A percentile compares a stretch with the other conserved stretches of the same genome.
Conservation (phyloP, 2,797 vertebrate species). For the Aphelocoma californica region DNA sequence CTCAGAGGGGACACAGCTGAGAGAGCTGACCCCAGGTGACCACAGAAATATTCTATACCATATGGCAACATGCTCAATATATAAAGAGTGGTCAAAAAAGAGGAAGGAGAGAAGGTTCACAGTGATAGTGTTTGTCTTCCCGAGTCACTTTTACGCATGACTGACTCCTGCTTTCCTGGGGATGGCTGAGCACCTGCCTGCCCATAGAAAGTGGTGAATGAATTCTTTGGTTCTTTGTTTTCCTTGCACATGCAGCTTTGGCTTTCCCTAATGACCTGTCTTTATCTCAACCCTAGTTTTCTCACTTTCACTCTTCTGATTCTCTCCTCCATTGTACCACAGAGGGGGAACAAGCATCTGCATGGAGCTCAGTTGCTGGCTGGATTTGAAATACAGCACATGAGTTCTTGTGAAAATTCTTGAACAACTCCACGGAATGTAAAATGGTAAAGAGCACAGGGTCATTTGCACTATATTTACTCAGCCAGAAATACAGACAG, state of each 20-base stretch:
- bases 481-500: neutral
- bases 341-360: fast-evolving
- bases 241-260: neutral
- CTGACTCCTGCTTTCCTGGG: neutral
- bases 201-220: neutral
- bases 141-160: fast-evolving
- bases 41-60: neutral
- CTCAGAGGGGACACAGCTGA: neutral
- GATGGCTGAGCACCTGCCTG: neutral
- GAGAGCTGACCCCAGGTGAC: neutral
- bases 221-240: neutral
- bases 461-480: neutral
- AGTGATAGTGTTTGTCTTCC: neutral
- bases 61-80: neutral
- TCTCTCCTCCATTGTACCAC: fast-evolving
- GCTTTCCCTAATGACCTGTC: neutral
- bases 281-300: neutral
- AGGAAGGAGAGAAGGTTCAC: neutral
- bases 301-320: neutral
- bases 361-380: neutral
- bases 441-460: neutral
- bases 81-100: fast-evolving
- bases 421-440: neutral
- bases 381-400: neutral
- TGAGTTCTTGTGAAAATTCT: neutral